phyloP scores from a whole-genome alignment of 2,888 invertebrate genomes.

The Phaonia tiefii region DNA sequence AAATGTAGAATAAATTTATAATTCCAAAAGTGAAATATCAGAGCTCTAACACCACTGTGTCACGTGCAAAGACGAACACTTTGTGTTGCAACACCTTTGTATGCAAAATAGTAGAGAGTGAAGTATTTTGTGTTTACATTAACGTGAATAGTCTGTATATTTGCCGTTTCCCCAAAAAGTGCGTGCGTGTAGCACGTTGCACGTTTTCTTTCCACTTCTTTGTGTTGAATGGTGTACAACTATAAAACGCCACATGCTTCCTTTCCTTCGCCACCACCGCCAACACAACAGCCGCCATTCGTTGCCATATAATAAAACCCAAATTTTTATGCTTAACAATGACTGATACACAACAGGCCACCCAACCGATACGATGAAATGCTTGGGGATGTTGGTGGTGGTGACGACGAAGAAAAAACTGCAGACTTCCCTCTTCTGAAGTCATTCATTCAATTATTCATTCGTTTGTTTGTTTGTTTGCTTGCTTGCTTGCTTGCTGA shows the following conservation, averaged over 20 bases:
- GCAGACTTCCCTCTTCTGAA: slow-evolving; percentile 33
- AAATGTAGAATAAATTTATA: too few relatives aligned
- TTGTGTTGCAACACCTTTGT: slow-evolving; percentile 62
- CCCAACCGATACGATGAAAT: background rate
- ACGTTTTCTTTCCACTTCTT: slow-evolving; percentile 30
- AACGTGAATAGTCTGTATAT: slow-evolving; percentile 12
- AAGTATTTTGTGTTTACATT: slow-evolving; percentile 14
- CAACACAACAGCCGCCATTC: background rate
- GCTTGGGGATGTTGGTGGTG: background rate
- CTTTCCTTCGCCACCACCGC: slow-evolving; percentile 12
- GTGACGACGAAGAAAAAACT: slow-evolving; percentile 2
- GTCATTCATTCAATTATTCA: slow-evolving; percentile 18
- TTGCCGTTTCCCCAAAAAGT: slow-evolving; percentile 25
- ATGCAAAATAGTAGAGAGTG: slow-evolving; percentile 49
- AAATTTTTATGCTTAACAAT: slow-evolving; percentile 54
- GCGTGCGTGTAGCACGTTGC: slow-evolving; percentile 60
- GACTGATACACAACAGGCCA: slow-evolving; percentile 44
- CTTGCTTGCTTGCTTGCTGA: background rate
- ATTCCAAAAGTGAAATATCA: too few relatives aligned
- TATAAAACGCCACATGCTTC: slow-evolving; percentile 54
- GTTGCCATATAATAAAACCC: slow-evolving; percentile 39
- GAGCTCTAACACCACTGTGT: too few relatives aligned
- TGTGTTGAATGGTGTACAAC: slow-evolving; percentile 48
- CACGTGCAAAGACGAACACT: too few relatives aligned
- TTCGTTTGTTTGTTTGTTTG: background rate